Conservation (phyloP, 2,888 invertebrate species). For the Heliconius aoede region DNA sequence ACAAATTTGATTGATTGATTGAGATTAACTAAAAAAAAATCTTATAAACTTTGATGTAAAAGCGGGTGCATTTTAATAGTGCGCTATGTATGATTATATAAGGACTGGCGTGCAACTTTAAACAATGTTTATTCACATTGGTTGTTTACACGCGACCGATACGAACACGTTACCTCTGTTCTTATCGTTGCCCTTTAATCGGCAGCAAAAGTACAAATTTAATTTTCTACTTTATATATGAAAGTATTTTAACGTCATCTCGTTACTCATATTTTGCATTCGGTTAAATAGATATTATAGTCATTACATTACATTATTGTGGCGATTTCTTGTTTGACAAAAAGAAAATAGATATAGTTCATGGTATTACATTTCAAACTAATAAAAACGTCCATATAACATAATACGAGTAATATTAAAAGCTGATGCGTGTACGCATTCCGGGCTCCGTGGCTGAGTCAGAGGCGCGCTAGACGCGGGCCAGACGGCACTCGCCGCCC, state of each 20-base stretch:
- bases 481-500: slow-evolving; percentile 67
- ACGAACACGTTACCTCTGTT: slow-evolving; percentile 31
- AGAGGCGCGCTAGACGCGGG: slow-evolving; percentile 67
- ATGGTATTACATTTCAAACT: slow-evolving; percentile 18
- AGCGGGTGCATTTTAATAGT: slow-evolving; percentile 10
- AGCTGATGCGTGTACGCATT: slow-evolving; percentile 53
- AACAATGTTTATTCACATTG: slow-evolving; percentile 40
- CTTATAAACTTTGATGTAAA: neutral
- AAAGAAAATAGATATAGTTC: neutral
- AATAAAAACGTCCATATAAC: slow-evolving; percentile 39
- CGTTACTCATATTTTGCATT: too few relatives aligned
- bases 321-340: neutral
- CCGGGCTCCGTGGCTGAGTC: slow-evolving; percentile 67
- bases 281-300: too few relatives aligned
- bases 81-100: slow-evolving; percentile 11
- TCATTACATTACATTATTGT: too few relatives aligned
- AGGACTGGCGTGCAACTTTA: slow-evolving; percentile 32
- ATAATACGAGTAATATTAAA: slow-evolving; percentile 40
- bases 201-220: slow-evolving; percentile 5
- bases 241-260: neutral
- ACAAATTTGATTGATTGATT: too few relatives aligned
- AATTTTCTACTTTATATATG: neutral
- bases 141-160: slow-evolving; percentile 43
- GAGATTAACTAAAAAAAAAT: slow-evolving; percentile 5
- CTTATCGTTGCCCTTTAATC: slow-evolving; percentile 25